phyloP scores from a whole-genome alignment of 2,113 vertebrate species.

The Salvator merianae region DNA sequence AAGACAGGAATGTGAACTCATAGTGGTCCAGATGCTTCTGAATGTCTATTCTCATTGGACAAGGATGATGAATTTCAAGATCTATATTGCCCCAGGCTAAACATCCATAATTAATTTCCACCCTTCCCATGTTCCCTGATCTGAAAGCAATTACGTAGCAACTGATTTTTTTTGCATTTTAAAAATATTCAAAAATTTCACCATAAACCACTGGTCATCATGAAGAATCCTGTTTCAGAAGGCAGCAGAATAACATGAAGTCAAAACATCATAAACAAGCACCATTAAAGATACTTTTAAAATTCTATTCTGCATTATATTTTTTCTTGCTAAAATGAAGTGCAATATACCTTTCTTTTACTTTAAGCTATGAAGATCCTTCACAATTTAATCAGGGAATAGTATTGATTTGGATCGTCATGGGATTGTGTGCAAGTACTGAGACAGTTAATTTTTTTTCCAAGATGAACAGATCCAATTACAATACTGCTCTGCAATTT shows the following conservation, averaged over 20 bases:
- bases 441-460: neutral
- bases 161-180: neutral
- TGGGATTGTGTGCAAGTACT: neutral
- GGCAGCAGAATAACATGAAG: neutral
- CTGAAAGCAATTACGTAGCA: neutral
- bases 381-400: conserved; percentile 1
- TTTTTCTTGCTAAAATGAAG: no score
- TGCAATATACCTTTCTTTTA: neutral
- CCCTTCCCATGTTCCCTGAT: neutral
- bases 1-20: neutral
- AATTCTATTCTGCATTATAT: no score
- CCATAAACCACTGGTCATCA: neutral
- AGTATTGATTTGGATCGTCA: neutral
- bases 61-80: no score
- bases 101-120: neutral
- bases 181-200: neutral
- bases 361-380: neutral
- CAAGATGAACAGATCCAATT: neutral
- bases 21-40: no score
- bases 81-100: no score
- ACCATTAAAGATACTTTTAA: no score
- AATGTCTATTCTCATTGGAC: no score
- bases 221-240: neutral
- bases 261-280: neutral
- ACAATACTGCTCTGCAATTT: neutral